Evolutionary conservation across 2,888 invertebrate species (phyloP).

Genomic region (Ypsolopha scabrella): DNA sequence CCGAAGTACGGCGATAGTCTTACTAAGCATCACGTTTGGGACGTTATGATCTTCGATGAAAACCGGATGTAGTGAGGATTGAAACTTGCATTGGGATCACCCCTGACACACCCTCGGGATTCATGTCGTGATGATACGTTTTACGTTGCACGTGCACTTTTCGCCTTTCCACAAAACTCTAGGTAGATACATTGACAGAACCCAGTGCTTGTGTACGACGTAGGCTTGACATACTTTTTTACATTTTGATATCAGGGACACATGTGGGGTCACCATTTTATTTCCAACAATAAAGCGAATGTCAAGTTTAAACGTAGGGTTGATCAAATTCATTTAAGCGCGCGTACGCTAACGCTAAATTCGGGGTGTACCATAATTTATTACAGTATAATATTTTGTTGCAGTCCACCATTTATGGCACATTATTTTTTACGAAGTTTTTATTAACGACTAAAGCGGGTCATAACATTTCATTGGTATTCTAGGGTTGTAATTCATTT

Average conservation of each 20-base stretch:
- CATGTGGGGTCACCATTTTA: constrained; percentile 57
- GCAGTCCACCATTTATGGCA: constrained; percentile 56
- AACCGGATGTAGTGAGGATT: too few relatives aligned
- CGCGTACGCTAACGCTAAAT: constrained; percentile 50
- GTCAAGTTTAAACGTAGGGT: constrained; percentile 62
- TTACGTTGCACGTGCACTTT: too few relatives aligned
- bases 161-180: too few relatives aligned
- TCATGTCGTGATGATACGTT: too few relatives aligned
- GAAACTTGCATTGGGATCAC: too few relatives aligned
- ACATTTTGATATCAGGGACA: constrained; percentile 46
- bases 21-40: too few relatives aligned
- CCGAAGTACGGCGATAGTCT: too few relatives aligned
- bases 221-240: constrained; percentile 24
- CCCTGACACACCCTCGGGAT: too few relatives aligned
- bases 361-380: constrained; percentile 68
- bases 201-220: too few relatives aligned
- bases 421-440: constrained; percentile 48
- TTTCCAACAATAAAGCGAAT: constrained; percentile 56
- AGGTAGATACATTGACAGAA: too few relatives aligned
- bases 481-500: constrained; percentile 53
- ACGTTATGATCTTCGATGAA: too few relatives aligned
- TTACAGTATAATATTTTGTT: constrained; percentile 64
- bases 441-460: constrained; percentile 55
- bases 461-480: constrained; percentile 56
- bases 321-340: constrained; percentile 53